Evolutionary conservation across 2,797 vertebrate species (phyloP), one percentile per base, ranked within the genome.

Genomic region (Balearica regulorum): DNA sequence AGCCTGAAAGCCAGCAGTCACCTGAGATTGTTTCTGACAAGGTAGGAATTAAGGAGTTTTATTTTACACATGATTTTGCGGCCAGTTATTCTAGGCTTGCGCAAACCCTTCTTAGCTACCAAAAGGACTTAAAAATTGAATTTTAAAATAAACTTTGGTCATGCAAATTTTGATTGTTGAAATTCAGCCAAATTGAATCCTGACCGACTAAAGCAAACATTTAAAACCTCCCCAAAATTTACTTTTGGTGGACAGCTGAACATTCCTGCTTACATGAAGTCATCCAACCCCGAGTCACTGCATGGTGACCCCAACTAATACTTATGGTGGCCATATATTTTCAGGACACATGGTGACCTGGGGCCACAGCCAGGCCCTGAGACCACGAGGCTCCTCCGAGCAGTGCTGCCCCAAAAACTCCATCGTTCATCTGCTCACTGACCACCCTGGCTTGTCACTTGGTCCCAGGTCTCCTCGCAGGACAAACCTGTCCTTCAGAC

Each of bases 211-310:
- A 78, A 88, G 31, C 16, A 79, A 82, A n/a, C 5, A 33, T 68
- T 78, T 58, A 25, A 83, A 73, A 48, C 22, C 57, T 37, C 37
- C 39, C 25, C 65, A 39, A 57, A 62, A 10, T 26, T 70, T 41
- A 9, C 33, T 19, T 83, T 55, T 0, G 0, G 19, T 53, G 35
- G 46, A 39, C 9, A 80, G 16, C 22, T 0, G 11, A 54, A 10
- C 1, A 2, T 7, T 71, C 53, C 62, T 57, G 24, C 24, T 77
- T 10, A 5, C 1, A 1, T 16, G 53, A 66, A 28, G 37, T 57
- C 7, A 6, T 81, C 44, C 54, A 68, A 21, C 13, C 44, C 24
- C n/a, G 33, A 10, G 64, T 35, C 35, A 28, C 39, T 44, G 37
- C 60, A 61, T 35, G 21, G 61, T 55, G 53, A 58, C 68, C 35